Evolutionary conservation across 1,140 invertebrate species (phyloP).

Genomic region (Nixonia krombeini): DNA sequence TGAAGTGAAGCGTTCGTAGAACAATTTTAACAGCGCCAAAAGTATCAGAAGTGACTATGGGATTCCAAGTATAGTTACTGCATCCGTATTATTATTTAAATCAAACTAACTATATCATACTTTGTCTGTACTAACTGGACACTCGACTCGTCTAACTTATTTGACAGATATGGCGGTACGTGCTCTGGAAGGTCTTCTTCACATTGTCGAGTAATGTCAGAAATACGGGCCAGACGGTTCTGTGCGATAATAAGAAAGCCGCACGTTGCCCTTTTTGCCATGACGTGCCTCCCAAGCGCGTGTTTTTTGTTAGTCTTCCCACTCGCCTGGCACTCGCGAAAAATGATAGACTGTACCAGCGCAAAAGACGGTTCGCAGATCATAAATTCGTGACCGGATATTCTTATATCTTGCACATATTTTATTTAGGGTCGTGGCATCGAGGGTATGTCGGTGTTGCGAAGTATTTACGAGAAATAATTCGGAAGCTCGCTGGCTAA

Average conservation of each 20-base stretch:
- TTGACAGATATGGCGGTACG: conserved; percentile 23
- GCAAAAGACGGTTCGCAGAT: conserved; percentile 33
- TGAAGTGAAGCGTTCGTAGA: neutral
- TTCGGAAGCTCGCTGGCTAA: conserved; percentile 19
- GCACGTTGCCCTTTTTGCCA: neutral
- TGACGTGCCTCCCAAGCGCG: conserved; percentile 21
- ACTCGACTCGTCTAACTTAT: conserved; percentile 12
- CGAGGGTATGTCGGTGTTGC: conserved; percentile 4
- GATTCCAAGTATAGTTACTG: no score
- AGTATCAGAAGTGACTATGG: conserved; percentile 31
- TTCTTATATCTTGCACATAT: conserved; percentile 10
- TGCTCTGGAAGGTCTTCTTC: conserved; percentile 28
- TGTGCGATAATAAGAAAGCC: conserved; percentile 33
- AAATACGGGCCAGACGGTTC: conserved; percentile 24
- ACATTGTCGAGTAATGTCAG: conserved; percentile 29
- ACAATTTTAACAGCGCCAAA: conserved; percentile 13
- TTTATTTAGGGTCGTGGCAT: conserved; percentile 40
- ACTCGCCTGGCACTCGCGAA: conserved; percentile 31
- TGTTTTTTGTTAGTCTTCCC: conserved; percentile 35
- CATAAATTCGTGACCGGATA: conserved; percentile 44
- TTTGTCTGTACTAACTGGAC: conserved; percentile 27
- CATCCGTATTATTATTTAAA: conserved; percentile 19
- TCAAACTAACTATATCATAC: conserved; percentile 22
- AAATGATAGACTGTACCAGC: conserved; percentile 39
- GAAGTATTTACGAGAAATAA: conserved; percentile 43